Conservation (phyloP, 1,140 invertebrate species). For the Musca vetustissima region DNA sequence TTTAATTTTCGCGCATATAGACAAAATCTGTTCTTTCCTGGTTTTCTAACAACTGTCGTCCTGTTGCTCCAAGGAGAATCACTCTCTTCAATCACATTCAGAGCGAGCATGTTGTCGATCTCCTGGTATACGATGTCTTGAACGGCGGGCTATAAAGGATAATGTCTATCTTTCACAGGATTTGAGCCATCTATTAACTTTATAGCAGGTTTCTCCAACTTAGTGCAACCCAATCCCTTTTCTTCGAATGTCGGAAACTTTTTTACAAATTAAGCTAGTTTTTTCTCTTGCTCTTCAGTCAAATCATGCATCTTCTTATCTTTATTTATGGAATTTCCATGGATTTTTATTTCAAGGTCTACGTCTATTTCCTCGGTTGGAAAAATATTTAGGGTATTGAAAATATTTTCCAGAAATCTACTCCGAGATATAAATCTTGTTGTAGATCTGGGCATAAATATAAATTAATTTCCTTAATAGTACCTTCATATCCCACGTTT, state of each 20-base stretch:
- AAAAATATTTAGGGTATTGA: not conserved
- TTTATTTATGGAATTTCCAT: not conserved
- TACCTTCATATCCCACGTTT: not conserved
- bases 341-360: not conserved
- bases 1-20: no score
- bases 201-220: not conserved
- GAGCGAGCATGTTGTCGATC: no score
- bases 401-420: not conserved
- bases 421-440: not conserved
- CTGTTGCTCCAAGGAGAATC: no score
- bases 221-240: not conserved
- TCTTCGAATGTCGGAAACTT: not conserved
- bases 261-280: not conserved
- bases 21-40: no score
- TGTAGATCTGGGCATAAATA: not conserved
- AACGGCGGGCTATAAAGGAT: no score
- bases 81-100: no score
- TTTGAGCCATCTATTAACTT: not conserved
- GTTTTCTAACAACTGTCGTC: no score
- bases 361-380: not conserved
- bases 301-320: not conserved
- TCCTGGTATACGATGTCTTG: no score
- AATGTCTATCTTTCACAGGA: not conserved
- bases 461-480: not conserved
- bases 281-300: not conserved